Percentiles rank a stretch among this genome's conserved stretches.
These are phyloP conservation scores for Pseudomyrmex dendroicus DNA, from an alignment of 1,140 invertebrate species.

Conservation along the genomic window DNA sequence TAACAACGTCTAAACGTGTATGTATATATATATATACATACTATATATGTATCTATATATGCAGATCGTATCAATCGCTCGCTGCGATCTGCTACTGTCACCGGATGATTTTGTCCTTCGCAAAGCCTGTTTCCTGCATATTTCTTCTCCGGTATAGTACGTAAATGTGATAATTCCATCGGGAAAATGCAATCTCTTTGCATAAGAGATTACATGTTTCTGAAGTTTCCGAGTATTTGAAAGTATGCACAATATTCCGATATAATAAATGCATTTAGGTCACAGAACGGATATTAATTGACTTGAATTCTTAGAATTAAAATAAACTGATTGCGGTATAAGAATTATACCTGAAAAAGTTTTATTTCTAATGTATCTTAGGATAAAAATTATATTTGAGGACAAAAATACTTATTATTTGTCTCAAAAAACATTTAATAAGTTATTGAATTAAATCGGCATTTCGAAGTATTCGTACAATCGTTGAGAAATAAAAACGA, in stretches of 20 bases:
- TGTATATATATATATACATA: no score
- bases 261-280: not conserved
- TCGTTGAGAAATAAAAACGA: no score
- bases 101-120: slow-evolving; percentile 50
- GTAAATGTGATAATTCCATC: slow-evolving; percentile 19
- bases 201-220: slow-evolving; percentile 32
- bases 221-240: slow-evolving; percentile 11
- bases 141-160: slow-evolving; percentile 16
- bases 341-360: no score
- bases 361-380: no score
- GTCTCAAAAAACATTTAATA: not conserved
- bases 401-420: not conserved
- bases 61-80: slow-evolving; percentile 6
- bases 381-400: no score
- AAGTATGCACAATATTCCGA: not conserved
- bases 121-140: slow-evolving; percentile 26
- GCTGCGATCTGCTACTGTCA: slow-evolving; percentile 22
- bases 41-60: not conserved
- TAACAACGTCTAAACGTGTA: slow-evolving; percentile 1
- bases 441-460: not conserved
- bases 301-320: no score
- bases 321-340: no score
- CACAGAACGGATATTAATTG: not conserved
- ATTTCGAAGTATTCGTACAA: not conserved
- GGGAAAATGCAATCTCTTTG: slow-evolving; percentile 36